phyloP scores from a whole-genome alignment of 2,888 invertebrate species.

The Synanthedon andrenaeformis region DNA sequence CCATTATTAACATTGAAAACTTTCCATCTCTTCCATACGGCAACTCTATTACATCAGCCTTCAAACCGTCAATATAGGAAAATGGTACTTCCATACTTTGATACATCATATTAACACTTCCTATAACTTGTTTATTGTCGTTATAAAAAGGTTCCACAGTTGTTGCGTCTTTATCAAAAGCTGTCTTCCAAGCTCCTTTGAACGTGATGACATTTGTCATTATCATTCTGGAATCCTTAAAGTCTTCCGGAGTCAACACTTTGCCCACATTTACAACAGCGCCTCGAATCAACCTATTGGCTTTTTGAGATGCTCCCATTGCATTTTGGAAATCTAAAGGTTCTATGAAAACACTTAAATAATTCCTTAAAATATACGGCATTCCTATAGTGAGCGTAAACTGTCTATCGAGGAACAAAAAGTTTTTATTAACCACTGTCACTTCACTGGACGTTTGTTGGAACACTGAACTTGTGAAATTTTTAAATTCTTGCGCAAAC shows the following conservation, averaged over 20 bases:
- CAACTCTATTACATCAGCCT: conserved; percentile 73
- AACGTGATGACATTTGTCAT: conserved; percentile 78
- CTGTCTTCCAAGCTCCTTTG: conserved; percentile 77
- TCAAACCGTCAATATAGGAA: conserved; percentile 63
- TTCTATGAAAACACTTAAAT: conserved; percentile 46
- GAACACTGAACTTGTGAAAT: conserved; percentile 34
- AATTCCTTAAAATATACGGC: conserved; percentile 26
- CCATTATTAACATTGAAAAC: conserved; percentile 73
- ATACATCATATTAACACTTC: conserved; percentile 81
- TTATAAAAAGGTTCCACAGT: conserved; percentile 68
- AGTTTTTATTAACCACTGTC: conserved; percentile 44
- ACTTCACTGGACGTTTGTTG: conserved; percentile 40
- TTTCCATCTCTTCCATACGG: conserved; percentile 73
- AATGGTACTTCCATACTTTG: conserved; percentile 71
- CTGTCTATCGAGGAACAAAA: conserved; percentile 48
- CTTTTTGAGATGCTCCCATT: conserved; percentile 33
- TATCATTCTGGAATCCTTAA: conserved; percentile 71
- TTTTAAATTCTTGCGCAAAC: conserved; percentile 39
- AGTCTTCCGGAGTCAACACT: conserved; percentile 60
- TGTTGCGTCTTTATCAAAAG: conserved; percentile 73
- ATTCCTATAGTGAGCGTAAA: conserved; percentile 37
- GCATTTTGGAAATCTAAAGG: conserved; percentile 47
- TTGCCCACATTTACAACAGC: conserved; percentile 50
- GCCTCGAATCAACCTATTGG: conserved; percentile 45
- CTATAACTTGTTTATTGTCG: conserved; percentile 60